Percentiles rank a stretch among this genome's conserved stretches.
Conservation (phyloP, 2,113 vertebrate genomes). For the Cinclus cinclus region DNA sequence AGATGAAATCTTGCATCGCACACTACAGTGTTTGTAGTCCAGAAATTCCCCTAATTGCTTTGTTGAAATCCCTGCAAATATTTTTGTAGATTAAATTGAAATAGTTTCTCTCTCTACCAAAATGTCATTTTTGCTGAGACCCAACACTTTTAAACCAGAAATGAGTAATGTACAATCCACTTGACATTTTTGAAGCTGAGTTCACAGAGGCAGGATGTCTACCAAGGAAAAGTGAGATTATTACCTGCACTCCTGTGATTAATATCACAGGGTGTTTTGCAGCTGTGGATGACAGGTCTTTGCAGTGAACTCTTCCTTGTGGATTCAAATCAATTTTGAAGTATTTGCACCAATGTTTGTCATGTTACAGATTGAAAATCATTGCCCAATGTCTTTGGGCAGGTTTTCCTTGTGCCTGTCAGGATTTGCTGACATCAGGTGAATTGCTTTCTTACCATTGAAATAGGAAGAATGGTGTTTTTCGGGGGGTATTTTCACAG, state of each 20-base stretch:
- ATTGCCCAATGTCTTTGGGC: not conserved
- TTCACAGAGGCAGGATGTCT: not conserved
- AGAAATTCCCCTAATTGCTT: not conserved
- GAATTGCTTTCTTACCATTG: not conserved
- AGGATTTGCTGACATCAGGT: not conserved
- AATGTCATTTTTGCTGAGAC: constrained; percentile 12
- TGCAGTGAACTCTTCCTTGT: not conserved
- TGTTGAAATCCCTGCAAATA: not conserved
- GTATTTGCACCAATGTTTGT: not conserved
- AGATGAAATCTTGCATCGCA: not conserved
- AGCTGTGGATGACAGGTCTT: rapidly evolving
- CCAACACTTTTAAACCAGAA: not conserved
- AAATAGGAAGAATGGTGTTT: not conserved
- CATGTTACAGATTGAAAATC: not conserved
- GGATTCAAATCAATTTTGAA: not conserved
- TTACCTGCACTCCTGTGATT: not conserved
- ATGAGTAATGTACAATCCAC: not conserved
- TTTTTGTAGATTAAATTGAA: not conserved
- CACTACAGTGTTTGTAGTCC: not conserved
- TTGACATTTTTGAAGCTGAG: constrained; percentile 1
- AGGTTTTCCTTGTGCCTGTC: not conserved
- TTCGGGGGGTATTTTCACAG: not conserved
- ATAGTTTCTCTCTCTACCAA: not conserved
- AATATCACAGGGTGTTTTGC: not conserved
- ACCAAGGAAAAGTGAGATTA: not conserved